Conservation (phyloP, 2,888 invertebrate species). For the Dasysyrphus albostriatus region DNA sequence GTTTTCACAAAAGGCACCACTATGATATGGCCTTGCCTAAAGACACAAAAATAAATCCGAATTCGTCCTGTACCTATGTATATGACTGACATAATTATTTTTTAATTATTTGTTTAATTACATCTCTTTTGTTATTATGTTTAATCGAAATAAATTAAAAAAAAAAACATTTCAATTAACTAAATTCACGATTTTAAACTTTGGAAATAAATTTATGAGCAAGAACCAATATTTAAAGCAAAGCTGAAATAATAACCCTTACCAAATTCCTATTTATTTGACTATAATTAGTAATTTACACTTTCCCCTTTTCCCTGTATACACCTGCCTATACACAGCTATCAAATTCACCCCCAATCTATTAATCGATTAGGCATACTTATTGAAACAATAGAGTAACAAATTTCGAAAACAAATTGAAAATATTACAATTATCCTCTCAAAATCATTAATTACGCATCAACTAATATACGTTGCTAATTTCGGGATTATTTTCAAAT, state of each 20-base stretch:
- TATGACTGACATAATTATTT: no score
- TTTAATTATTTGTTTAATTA: no score
- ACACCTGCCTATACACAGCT: no score
- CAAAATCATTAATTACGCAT: slow-evolving; percentile 31
- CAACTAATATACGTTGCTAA: slow-evolving; percentile 45
- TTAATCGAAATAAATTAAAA: no score
- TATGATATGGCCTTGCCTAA: no score
- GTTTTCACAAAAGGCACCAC: no score
- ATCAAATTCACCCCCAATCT: not conserved
- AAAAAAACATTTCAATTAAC: no score
- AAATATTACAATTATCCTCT: slow-evolving; percentile 16
- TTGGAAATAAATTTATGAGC: not conserved
- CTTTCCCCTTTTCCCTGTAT: not conserved
- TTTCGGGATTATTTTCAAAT: slow-evolving; percentile 18
- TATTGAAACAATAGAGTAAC: not conserved
- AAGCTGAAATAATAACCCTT: not conserved
- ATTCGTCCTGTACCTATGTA: no score
- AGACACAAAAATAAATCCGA: no score
- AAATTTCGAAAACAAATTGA: slow-evolving; percentile 25
- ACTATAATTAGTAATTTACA: not conserved
- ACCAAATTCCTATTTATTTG: not conserved
- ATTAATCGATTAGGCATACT: slow-evolving; percentile 17
- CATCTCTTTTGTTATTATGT: no score
- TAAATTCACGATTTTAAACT: no score
- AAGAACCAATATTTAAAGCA: not conserved